Base-by-base conservation (phyloP, 1,140 invertebrate species). In the Amyelois transitella region DNA sequence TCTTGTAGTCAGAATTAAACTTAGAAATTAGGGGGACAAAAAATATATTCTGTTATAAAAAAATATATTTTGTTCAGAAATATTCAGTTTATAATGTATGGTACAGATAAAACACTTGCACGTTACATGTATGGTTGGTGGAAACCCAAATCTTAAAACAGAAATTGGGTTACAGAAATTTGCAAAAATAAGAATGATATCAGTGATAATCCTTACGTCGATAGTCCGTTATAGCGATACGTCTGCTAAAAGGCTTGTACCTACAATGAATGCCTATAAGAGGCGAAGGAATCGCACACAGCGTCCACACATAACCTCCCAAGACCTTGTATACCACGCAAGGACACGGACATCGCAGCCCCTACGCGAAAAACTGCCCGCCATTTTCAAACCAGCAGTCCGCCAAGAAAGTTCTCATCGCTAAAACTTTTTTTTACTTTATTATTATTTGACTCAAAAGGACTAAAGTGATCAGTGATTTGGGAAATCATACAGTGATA, bases 251-350 rank as follows among this genome's bases (percentile, higher is more conserved):
- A 68, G 65, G 64, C 58, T 69, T 62, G 62, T 72, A 73, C 71
- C 20, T 21, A 48, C 45, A 48, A 38, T 21, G 45, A 67, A 62
- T 70, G 72, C 66, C 74, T 86, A 86, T 86, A 86, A 86, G 82
- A 79, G 62, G 81, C 79, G 71, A 63, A 75, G 75, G 76, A 80
- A 62, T 63, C 53, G 55, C 64, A 68, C 52, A 72, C 75, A 73
- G 73, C 71, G 64, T 72, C 77, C 79, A 78, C 70, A 85, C 67
- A 83, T 71, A 75, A 76, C 71, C 60, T 75, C 71, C 60, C 59
- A 57, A 82, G 79, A 77, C 81, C 83, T 84, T 86, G 78, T 72
- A 63, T 71, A 61, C 77, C 60, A 67, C 75, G 78, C 81, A 84
- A 86, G 83, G 81, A 84, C 80, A 69, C 61, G 52, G 28, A 32